Evolutionary conservation across 2,113 vertebrate species (phyloP).

Genomic region (Pangasianodon gigas): DNA sequence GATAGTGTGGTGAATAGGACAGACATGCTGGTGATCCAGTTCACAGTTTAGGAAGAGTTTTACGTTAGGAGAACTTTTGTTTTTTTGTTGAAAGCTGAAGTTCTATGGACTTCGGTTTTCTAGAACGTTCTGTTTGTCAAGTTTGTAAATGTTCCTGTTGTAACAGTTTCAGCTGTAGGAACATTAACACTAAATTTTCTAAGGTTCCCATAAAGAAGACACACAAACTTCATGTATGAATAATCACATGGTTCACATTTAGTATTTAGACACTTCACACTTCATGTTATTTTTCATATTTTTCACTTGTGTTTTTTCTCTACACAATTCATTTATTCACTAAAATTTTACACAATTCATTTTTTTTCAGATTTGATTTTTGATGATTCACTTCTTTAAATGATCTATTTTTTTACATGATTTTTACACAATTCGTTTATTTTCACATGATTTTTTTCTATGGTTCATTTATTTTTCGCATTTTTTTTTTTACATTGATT

Average conservation of each 20-base stretch:
- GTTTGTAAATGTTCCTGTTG: background rate
- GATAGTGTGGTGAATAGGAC: background rate
- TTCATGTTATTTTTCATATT: background rate
- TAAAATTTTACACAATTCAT: background rate
- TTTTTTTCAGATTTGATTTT: background rate
- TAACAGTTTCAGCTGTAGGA: background rate
- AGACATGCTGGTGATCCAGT: background rate
- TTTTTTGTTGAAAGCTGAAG: background rate
- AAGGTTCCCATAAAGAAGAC: background rate
- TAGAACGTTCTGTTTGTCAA: background rate
- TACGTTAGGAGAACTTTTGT: background rate
- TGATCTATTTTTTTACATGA: background rate
- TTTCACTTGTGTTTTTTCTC: background rate
- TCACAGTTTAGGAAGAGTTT: background rate
- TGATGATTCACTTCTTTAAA: background rate
- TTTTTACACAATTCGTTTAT: background rate
- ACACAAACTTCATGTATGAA: background rate
- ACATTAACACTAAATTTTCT: background rate
- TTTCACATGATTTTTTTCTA: background rate
- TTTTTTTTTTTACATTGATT: background rate
- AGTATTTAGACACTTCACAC: background rate
- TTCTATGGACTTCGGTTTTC: background rate
- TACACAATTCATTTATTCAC: background rate
- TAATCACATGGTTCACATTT: background rate
- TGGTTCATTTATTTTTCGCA: background rate